Base-by-base conservation (phyloP, 2,113 vertebrate species). In the Epinephelus lanceolatus region DNA sequence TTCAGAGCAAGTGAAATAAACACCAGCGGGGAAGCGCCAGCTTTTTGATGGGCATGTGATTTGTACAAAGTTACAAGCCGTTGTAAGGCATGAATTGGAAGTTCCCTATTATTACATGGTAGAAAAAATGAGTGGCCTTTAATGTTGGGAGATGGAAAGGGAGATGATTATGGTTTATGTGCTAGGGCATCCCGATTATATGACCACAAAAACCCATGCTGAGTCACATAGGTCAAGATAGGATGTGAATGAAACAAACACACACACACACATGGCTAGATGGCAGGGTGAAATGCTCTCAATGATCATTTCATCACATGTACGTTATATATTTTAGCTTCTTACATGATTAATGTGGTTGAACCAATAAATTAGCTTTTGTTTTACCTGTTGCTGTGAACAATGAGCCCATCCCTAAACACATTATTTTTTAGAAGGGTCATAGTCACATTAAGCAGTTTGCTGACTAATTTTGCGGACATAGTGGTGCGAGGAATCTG, bases 131-230 rank as follows among this genome's bases (percentile, higher is more conserved):
- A 88, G 76, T 55, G 77, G 87, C 71, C 93, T 94, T 92, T 95
- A 93, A 94, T 93, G 92, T 88, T 78, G 81, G 91, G 81, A 89
- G 76, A 91, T 81, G 89, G 90, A 92, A 87, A 90, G 78, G 88
- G 88, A 92, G 86, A 94, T 93, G 93, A 95, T 95, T 95, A 95
- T 92, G 94, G 89, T 92, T 82, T 83, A 81, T 88, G 81, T 71
- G 75, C 81, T 62, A 62, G 88, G 85, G 90, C 86, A 92, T 92
- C 93, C 90, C 92, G 84, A 93, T 92, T 83, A 93, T 93, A 86
- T 62, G 72, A 91, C 94, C 93, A 69, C 93, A 86, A 40, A 88
- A 93, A 82, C 93, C 91, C 77, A 73, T 70, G 85, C 90, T 93
- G 95, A 95, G 89, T 94, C 94, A 92, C 84, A 49, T 74, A 86